phyloP scores from a whole-genome alignment of 2,113 vertebrate genomes.

The Neopipo cinnamomea region DNA sequence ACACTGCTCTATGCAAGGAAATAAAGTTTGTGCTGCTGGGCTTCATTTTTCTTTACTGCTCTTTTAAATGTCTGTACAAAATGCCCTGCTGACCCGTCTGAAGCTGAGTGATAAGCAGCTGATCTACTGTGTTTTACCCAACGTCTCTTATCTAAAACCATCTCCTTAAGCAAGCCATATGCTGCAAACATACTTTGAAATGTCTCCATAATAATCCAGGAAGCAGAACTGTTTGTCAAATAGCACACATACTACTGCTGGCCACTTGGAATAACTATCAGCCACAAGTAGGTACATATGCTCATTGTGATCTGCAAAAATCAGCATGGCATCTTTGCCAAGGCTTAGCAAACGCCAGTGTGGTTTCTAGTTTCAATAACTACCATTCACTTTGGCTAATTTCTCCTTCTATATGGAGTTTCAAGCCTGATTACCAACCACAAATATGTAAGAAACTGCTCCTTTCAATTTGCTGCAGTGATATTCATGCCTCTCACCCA shows the following conservation, averaged over 20 bases:
- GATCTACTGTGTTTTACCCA: constrained; percentile 5
- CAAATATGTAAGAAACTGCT: background rate
- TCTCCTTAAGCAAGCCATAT: constrained; percentile 52
- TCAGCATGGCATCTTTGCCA: constrained; percentile 15
- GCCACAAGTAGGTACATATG: constrained; percentile 44
- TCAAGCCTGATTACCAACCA: background rate
- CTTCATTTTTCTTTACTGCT: background rate
- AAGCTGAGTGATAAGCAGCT: constrained; percentile 44
- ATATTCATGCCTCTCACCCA: constrained; percentile 18
- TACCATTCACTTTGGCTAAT: background rate
- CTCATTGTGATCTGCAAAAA: constrained; percentile 38
- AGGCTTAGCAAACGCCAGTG: background rate
- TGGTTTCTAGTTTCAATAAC: background rate
- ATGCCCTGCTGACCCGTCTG: background rate
- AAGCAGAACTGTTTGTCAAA: constrained; percentile 50
- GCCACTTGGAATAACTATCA: constrained; percentile 55
- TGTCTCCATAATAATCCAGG: constrained; percentile 7
- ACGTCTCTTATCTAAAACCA: background rate
- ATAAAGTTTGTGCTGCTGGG: background rate
- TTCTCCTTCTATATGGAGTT: background rate
- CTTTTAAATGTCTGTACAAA: background rate
- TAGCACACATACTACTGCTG: constrained; percentile 12
- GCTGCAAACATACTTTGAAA: constrained; percentile 48
- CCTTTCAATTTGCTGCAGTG: constrained; percentile 24
- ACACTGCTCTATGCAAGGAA: background rate